phyloP scores from a whole-genome alignment of 2,797 vertebrate species.

The Molossus alvarezi region DNA sequence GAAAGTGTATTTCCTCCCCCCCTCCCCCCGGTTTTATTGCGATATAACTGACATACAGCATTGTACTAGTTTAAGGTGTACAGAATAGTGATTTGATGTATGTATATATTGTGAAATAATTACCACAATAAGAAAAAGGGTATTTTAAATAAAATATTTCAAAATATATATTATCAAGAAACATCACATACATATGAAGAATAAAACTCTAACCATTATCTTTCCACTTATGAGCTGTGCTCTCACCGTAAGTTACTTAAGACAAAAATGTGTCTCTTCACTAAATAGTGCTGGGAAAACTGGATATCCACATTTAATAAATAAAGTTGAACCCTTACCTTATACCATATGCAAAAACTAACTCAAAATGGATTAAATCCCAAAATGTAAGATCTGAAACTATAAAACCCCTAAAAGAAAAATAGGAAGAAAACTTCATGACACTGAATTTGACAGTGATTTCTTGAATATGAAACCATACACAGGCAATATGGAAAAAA shows the following conservation, averaged over 20 bases:
- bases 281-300: constrained; percentile 27
- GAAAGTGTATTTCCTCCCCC: neutral
- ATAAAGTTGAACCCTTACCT: neutral
- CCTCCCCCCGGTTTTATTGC: neutral
- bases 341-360: constrained; percentile 45
- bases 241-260: constrained; percentile 30
- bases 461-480: neutral
- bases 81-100: neutral
- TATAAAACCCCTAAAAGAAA: neutral
- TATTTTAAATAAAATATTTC: constrained; percentile 67
- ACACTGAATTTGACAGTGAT: neutral
- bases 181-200: constrained; percentile 29
- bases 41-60: neutral
- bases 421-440: neutral
- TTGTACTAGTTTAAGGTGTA: neutral
- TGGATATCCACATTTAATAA: neutral
- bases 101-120: neutral
- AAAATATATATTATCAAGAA: neutral
- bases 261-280: constrained; percentile 46
- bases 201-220: constrained; percentile 30
- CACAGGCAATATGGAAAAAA: neutral
- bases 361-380: constrained; percentile 29
- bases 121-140: neutral
- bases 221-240: neutral
- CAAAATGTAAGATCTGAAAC: neutral